phyloP scores from a whole-genome alignment of 1,140 invertebrate species.

The Subanguina moxae region DNA sequence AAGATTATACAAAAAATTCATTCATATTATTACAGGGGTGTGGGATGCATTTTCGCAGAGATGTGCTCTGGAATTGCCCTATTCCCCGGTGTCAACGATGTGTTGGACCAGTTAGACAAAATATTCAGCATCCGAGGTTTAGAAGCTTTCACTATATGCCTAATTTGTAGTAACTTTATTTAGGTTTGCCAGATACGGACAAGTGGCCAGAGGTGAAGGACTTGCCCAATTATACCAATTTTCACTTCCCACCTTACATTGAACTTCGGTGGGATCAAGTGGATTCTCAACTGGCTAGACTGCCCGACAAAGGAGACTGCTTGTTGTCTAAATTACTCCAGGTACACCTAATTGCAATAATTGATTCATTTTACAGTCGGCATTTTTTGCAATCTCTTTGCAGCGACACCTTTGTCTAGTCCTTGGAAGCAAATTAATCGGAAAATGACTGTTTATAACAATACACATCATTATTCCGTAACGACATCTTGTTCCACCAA shows the following conservation, averaged over 20 bases:
- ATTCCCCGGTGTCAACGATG: constrained; percentile 89
- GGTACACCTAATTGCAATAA: constrained; percentile 67
- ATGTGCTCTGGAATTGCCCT: constrained; percentile 92
- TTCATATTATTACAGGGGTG: constrained; percentile 67
- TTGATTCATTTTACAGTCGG: constrained; percentile 11
- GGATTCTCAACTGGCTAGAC: constrained; percentile 31
- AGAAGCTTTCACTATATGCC: constrained; percentile 84
- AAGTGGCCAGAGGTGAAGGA: constrained; percentile 77
- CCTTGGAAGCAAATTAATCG: background rate
- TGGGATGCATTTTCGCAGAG: constrained; percentile 94
- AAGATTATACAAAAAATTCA: background rate
- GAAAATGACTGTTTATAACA: background rate
- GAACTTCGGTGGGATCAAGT: constrained; percentile 47
- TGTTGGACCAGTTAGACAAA: constrained; percentile 89
- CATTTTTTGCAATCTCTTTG: constrained; percentile 10
- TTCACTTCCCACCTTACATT: constrained; percentile 40
- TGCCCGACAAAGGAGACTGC: constrained; percentile 39
- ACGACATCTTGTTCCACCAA: background rate
- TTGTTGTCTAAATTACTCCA: constrained; percentile 79
- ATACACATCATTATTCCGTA: background rate
- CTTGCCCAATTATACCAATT: constrained; percentile 42
- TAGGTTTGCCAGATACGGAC: constrained; percentile 73
- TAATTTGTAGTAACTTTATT: constrained; percentile 72
- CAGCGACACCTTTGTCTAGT: no score
- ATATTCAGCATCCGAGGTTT: constrained; percentile 85